Conservation (phyloP, 2,113 vertebrate genomes). For the Turnix velox region DNA sequence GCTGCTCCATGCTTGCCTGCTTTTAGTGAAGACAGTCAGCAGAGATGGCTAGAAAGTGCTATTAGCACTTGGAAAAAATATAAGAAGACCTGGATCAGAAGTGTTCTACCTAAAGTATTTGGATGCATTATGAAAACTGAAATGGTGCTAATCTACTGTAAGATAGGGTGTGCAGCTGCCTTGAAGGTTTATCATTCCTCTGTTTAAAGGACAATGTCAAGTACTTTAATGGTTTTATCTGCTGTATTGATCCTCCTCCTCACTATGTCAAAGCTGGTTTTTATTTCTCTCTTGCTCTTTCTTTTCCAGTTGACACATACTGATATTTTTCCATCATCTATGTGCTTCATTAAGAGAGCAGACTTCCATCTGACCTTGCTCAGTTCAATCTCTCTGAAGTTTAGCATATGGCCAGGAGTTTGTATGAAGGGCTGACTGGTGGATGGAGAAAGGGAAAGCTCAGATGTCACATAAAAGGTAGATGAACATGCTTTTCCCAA, state of each 20-base stretch:
- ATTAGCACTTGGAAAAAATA: constrained; percentile 34
- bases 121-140: background rate
- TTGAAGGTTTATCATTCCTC: background rate
- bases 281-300: background rate
- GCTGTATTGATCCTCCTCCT: background rate
- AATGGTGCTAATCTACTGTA: background rate
- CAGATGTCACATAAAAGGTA: constrained; percentile 1
- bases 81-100: background rate
- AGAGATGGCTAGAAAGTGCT: background rate
- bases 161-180: background rate
- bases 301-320: background rate
- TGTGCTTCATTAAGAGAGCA: background rate
- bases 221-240: background rate
- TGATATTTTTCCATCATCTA: background rate
- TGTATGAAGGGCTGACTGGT: background rate
- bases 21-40: background rate
- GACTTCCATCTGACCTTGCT: background rate
- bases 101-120: background rate
- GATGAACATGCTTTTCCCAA: background rate
- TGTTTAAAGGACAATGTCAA: background rate
- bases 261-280: background rate
- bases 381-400: background rate
- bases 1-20: background rate
- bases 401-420: background rate
- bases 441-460: background rate